Evolutionary conservation across 2,797 vertebrate species (phyloP).

Genomic region (Poeciliopsis infans): DNA sequence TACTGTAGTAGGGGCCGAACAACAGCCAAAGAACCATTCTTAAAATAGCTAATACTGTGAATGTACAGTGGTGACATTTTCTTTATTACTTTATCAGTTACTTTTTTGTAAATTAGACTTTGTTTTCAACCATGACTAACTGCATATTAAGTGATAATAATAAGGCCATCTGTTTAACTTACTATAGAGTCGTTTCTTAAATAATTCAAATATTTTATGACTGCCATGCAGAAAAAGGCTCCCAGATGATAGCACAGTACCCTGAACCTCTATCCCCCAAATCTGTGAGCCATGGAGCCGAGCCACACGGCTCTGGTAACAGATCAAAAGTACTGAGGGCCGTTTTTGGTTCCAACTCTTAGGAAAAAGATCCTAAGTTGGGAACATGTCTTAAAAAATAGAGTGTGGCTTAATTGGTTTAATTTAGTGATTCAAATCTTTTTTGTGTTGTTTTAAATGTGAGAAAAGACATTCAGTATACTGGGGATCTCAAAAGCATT

Average conservation of each 20-base stretch:
- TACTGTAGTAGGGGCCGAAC: neutral
- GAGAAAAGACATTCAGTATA: neutral
- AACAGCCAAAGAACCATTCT: neutral
- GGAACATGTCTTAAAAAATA: neutral
- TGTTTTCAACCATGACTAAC: neutral
- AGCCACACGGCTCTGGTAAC: too few relatives aligned
- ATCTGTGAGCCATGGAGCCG: neutral
- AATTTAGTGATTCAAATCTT: neutral
- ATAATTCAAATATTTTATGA: neutral
- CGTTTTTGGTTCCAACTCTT: neutral
- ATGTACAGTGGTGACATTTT: neutral
- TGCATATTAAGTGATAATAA: neutral
- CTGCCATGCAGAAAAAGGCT: neutral
- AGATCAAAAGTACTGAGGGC: neutral
- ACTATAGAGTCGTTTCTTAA: neutral
- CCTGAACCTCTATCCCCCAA: neutral
- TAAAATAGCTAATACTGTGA: neutral
- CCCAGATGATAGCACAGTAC: neutral
- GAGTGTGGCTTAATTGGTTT: too few relatives aligned
- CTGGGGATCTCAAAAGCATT: neutral
- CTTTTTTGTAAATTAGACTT: neutral
- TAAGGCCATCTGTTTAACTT: neutral
- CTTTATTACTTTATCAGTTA: neutral
- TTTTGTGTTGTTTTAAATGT: neutral
- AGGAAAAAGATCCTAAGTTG: neutral